These are phyloP conservation scores for Sinonovacula constricta DNA, from an alignment of 1,140 invertebrate genomes.

Conservation along the genomic window DNA sequence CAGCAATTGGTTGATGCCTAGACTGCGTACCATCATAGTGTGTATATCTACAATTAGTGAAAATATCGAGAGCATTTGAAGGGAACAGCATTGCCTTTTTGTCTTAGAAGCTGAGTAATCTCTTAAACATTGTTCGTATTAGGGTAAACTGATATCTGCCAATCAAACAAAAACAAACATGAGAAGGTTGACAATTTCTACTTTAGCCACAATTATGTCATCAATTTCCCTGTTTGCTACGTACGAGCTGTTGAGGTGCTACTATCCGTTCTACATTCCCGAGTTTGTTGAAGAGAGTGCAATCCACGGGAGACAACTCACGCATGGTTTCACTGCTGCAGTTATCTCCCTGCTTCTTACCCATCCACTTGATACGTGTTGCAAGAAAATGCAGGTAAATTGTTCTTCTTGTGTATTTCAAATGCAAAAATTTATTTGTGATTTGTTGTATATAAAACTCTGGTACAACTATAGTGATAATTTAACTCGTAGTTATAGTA, in stretches of 20 bases:
- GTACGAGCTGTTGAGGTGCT: slow-evolving; percentile 6
- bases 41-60: background rate
- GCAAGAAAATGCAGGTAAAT: slow-evolving; percentile 35
- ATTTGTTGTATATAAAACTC: background rate
- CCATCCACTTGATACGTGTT: slow-evolving; percentile 27
- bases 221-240: slow-evolving; percentile 19
- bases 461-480: too few species aligned
- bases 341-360: slow-evolving; percentile 24
- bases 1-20: too few species aligned
- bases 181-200: too few species aligned
- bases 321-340: slow-evolving; percentile 24
- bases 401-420: background rate
- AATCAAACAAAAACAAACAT: too few species aligned
- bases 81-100: background rate
- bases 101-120: too few species aligned
- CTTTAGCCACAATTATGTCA: slow-evolving; percentile 20
- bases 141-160: too few species aligned
- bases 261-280: background rate
- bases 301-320: slow-evolving; percentile 11
- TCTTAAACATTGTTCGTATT: too few species aligned
- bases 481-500: too few species aligned
- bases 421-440: background rate
- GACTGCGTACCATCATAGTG: too few species aligned
- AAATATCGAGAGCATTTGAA: background rate
- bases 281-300: background rate